A percentile compares a stretch with the other conserved stretches of the same genome.
Conservation (phyloP, 2,888 invertebrate genomes). For the Drosophila subquinaria region DNA sequence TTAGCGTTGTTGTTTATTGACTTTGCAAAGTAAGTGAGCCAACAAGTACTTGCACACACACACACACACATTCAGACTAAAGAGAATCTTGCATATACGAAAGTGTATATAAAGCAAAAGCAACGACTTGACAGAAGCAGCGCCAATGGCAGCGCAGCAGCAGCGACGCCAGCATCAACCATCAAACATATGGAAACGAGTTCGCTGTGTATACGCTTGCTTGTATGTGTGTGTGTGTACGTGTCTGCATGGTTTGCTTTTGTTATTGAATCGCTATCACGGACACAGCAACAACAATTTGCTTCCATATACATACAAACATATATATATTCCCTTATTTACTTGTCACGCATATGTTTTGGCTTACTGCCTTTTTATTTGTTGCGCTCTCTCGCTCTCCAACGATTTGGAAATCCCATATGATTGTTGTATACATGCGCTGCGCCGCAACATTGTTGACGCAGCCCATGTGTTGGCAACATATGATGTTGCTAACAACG, state of each 20-base stretch:
- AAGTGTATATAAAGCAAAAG: conserved; percentile 60
- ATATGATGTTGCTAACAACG: conserved; percentile 6
- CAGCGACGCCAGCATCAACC: conserved; percentile 38
- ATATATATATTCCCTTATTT: conserved; percentile 32
- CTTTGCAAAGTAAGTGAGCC: conserved; percentile 60
- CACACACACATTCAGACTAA: not conserved
- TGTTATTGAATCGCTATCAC: conserved; percentile 73
- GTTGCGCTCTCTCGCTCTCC: conserved; percentile 33
- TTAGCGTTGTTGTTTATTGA: conserved; percentile 60
- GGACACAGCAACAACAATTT: conserved; percentile 46
- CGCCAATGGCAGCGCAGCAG: conserved; percentile 42
- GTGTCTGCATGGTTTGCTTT: conserved; percentile 62
- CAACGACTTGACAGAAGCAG: conserved; percentile 51
- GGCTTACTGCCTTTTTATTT: conserved; percentile 21
- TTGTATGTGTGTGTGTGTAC: conserved; percentile 14
- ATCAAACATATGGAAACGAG: conserved; percentile 76
- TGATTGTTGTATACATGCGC: conserved; percentile 68
- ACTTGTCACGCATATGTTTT: conserved; percentile 62
- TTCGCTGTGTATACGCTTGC: conserved; percentile 47
- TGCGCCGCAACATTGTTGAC: conserved; percentile 59
- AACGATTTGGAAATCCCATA: conserved; percentile 58
- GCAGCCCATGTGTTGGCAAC: conserved; percentile 45
- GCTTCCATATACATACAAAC: conserved; percentile 20
- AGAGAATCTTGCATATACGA: conserved; percentile 16
- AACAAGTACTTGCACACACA: conserved; percentile 60